These are phyloP conservation scores for Diachasmimorpha longicaudata DNA, from an alignment of 1,140 invertebrate genomes.

Conservation along the genomic window DNA sequence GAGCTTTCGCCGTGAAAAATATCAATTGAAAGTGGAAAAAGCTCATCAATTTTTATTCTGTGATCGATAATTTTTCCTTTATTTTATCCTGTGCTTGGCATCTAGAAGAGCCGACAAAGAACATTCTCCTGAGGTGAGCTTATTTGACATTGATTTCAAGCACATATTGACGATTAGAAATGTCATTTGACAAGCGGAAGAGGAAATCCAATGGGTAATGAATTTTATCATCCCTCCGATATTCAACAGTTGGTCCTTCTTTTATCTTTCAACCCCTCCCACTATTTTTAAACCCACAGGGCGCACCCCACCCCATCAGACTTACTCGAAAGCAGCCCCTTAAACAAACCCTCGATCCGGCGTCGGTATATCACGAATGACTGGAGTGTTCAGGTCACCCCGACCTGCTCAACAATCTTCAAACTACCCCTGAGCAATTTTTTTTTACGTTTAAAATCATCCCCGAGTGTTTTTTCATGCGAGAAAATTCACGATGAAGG, in stretches of 20 bases:
- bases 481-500: not conserved
- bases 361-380: not conserved
- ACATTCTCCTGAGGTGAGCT: no score
- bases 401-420: not conserved
- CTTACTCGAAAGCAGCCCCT: slow-evolving; percentile 11
- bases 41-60: not conserved
- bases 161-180: no score
- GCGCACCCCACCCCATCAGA: not conserved
- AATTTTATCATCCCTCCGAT: slow-evolving; percentile 37
- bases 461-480: not conserved
- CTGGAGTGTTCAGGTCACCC: not conserved
- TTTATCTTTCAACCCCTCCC: slow-evolving; percentile 51
- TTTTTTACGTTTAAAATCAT: not conserved
- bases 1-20: slow-evolving; percentile 24
- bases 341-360: not conserved
- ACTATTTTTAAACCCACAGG: not conserved
- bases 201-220: not conserved
- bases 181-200: not conserved
- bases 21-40: not conserved
- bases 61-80: not conserved
- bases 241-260: slow-evolving; percentile 65
- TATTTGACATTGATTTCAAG: no score
- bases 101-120: no score
- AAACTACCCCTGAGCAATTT: not conserved
- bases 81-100: no score